Conservation (phyloP, 2,888 invertebrate genomes). For the Hecatera dysodea region DNA sequence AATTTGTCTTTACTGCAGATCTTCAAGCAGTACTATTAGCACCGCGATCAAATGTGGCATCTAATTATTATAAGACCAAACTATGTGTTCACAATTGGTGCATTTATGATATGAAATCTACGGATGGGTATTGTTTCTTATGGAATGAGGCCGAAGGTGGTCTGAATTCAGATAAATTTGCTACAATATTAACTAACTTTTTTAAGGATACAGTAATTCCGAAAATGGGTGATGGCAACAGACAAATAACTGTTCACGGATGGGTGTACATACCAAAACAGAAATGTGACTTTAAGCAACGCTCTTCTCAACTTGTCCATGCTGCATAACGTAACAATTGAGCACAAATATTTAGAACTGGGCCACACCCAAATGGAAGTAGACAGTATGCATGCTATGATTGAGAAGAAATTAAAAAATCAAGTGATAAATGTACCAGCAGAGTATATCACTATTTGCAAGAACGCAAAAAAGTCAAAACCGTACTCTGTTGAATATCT, state of each 20-base stretch:
- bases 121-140: constrained; percentile 1
- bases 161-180: constrained; percentile 2
- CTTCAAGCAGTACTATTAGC: constrained; percentile 10
- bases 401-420: constrained; percentile 27
- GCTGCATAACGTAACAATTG: not conserved
- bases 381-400: constrained; percentile 30
- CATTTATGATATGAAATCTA: constrained; percentile 10
- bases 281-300: not conserved
- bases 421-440: constrained; percentile 16
- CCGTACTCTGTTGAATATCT: not conserved
- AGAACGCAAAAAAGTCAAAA: not conserved
- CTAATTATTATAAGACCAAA: constrained; percentile 4
- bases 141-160: constrained; percentile 4
- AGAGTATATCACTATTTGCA: constrained; percentile 7
- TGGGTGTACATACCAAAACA: constrained; percentile 8
- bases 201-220: constrained; percentile 1
- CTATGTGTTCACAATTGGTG: constrained; percentile 6
- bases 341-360: constrained; percentile 7
- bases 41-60: constrained; percentile 1
- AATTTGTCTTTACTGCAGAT: constrained; percentile 22
- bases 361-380: constrained; percentile 32
- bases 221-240: constrained; percentile 2
- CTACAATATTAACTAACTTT: not conserved
- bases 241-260: not conserved
- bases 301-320: constrained; percentile 1